Percentiles rank a stretch among this genome's conserved stretches.
Evolutionary conservation across 2,113 vertebrate species (phyloP).

Genomic region (Perca schrenkii): DNA sequence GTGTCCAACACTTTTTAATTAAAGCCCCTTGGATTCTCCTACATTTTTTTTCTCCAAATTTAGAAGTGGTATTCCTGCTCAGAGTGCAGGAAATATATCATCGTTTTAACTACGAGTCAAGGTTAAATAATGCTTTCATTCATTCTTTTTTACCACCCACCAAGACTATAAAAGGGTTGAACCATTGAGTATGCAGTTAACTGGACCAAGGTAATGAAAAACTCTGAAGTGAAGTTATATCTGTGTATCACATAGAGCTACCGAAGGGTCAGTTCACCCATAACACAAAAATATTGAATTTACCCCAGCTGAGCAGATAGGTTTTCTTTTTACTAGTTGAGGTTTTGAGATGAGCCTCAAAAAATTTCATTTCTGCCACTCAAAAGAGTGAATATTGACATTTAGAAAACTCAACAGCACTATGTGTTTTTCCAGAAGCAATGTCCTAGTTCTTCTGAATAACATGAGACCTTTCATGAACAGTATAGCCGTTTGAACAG

Average conservation of each 20-base stretch:
- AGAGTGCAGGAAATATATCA: conserved; percentile 9
- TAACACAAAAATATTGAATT: neutral
- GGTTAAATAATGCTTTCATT: conserved; percentile 20
- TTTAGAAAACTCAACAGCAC: neutral
- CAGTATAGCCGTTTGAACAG: neutral
- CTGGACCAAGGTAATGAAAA: neutral
- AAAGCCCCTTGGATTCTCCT: conserved; percentile 27
- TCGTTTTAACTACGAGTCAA: conserved; percentile 9
- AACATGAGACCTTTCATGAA: neutral
- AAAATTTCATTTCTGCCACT: neutral
- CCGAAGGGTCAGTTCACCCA: neutral
- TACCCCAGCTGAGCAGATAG: neutral
- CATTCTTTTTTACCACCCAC: neutral
- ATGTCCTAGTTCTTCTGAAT: neutral
- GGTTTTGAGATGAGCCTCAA: neutral
- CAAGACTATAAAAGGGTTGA: neutral
- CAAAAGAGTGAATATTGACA: neutral
- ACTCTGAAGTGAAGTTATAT: neutral
- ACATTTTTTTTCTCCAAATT: conserved; percentile 24
- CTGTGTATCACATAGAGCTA: neutral
- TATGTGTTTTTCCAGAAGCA: neutral
- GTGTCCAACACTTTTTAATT: conserved; percentile 30
- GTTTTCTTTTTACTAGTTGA: neutral
- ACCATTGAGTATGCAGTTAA: neutral
- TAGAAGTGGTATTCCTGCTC: conserved; percentile 28